A percentile compares a stretch with the other conserved stretches of the same genome.
Evolutionary conservation across 2,113 vertebrate genomes (phyloP).

Genomic region (Pituophis catenifer): DNA sequence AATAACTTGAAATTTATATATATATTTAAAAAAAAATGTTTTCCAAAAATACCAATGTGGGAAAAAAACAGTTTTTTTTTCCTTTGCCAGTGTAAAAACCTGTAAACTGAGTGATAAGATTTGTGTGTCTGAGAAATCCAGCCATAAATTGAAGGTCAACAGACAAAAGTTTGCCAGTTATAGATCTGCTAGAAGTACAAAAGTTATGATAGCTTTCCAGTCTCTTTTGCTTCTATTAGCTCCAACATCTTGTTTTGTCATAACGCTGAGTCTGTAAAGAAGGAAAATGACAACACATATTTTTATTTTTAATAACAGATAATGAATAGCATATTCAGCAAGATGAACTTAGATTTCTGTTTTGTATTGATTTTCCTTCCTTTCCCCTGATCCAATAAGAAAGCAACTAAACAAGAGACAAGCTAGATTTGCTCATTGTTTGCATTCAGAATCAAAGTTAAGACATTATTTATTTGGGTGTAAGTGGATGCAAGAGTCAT

Average conservation of each 20-base stretch:
- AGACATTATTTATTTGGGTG: too few species aligned
- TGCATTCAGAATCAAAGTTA: too few species aligned
- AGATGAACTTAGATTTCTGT: neutral
- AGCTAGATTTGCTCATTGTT: too few species aligned
- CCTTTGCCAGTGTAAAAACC: slow-evolving; percentile 42
- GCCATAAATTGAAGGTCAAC: slow-evolving; percentile 44
- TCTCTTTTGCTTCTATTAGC: slow-evolving; percentile 7
- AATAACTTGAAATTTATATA: neutral
- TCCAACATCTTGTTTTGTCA: slow-evolving; percentile 22
- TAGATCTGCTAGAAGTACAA: slow-evolving; percentile 41
- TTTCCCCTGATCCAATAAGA: neutral
- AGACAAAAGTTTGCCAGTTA: slow-evolving; percentile 37
- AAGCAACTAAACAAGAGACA: neutral
- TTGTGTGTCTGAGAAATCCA: slow-evolving; percentile 45
- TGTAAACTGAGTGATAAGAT: slow-evolving; percentile 42
- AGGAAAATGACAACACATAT: neutral
- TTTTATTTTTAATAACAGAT: neutral
- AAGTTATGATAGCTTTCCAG: neutral
- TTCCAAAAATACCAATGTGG: neutral
- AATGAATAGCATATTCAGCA: neutral
- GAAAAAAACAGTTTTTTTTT: neutral
- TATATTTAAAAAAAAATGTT: neutral
- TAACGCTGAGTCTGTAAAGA: slow-evolving; percentile 10
- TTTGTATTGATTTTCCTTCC: neutral
- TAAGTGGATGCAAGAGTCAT: too few species aligned